Conservation (phyloP, 2,888 invertebrate species). For the Craniophora ligustri region DNA sequence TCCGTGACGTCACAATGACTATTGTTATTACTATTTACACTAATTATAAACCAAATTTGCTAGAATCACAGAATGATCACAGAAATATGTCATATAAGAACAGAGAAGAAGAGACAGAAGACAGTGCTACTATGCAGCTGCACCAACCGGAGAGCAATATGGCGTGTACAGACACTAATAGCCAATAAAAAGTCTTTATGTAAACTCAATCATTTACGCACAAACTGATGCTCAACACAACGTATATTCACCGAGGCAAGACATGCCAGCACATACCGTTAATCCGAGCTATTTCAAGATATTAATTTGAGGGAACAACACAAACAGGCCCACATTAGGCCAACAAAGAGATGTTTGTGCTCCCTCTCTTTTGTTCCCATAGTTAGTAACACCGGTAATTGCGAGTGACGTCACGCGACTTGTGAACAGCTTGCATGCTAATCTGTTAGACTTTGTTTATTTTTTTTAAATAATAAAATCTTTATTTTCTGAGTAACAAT, state of each 20-base stretch:
- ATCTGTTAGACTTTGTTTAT: conserved; percentile 24
- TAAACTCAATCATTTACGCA: too few relatives aligned
- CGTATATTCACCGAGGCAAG: neutral
- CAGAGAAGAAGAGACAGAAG: too few relatives aligned
- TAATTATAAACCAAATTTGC: too few relatives aligned
- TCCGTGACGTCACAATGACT: neutral
- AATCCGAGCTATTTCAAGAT: conserved; percentile 10
- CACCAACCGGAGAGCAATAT: too few relatives aligned
- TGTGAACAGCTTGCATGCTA: conserved; percentile 23
- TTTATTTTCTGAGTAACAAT: too few relatives aligned
- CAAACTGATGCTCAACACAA: neutral
- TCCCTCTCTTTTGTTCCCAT: conserved; percentile 26
- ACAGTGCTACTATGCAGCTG: too few relatives aligned
- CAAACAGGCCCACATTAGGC: conserved; percentile 10
- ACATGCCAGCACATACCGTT: neutral
- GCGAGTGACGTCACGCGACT: conserved; percentile 16
- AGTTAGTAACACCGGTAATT: conserved; percentile 31
- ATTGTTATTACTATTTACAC: too few relatives aligned
- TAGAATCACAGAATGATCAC: too few relatives aligned
- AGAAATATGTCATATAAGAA: too few relatives aligned
- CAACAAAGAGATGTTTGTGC: conserved; percentile 18
- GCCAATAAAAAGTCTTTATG: too few relatives aligned
- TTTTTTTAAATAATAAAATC: too few relatives aligned
- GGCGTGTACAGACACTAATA: too few relatives aligned
- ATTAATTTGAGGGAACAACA: conserved; percentile 1